Evolutionary conservation across 2,888 invertebrate genomes (phyloP), one percentile per base, ranked within the genome.

Genomic region (Cephus runcator): DNA sequence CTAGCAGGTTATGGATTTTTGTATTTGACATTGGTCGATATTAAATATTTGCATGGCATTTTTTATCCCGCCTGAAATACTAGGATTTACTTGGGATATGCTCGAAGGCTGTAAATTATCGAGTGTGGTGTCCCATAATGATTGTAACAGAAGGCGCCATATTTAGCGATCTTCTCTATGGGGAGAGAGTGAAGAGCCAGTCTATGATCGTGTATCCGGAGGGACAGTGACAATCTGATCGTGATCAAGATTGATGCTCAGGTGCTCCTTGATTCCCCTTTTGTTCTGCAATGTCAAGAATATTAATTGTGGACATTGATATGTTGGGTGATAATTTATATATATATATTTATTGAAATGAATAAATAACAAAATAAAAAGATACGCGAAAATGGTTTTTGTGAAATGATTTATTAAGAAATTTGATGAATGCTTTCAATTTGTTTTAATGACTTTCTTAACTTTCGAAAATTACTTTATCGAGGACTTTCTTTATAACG

Each of bases 81-180:
- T 6, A 23, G 23, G 2, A 9, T 56, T 23, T 9, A 56, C 56
- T 56, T 56, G 15, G 9, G 23, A 23, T 56, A 56, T 56, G 56
- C 2, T 56, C 23, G 23, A 23, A 23, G 56, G 23, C 2, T 56
- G 6, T 56, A 56, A 23, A 56, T 23, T 23, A 23, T 56, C 2
- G 15, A 56, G 56, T 56, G 2, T 56, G 56, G 56, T 23, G 56
- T 23, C 23, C 56, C 23, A 23, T 56, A 56, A 23, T 23, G 56
- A 56, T 56, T 2, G 23, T 56, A 9, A 56, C 56, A 2, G 9
- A 9, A 23, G 23, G 81, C 83, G 86, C 88, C 89, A 86, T 88
- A 86, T 89, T 88, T 86, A 88, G 88, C 82, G 81, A 85, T 87
- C 85, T 76, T 81, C 69, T 23, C 71, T 71, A n/a, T 76, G 40